A percentile compares a stretch with the other conserved stretches of the same genome.
These are phyloP conservation scores for Kryphioiulus occultus DNA, from an alignment of 2,888 invertebrate species.

Conservation along the genomic window DNA sequence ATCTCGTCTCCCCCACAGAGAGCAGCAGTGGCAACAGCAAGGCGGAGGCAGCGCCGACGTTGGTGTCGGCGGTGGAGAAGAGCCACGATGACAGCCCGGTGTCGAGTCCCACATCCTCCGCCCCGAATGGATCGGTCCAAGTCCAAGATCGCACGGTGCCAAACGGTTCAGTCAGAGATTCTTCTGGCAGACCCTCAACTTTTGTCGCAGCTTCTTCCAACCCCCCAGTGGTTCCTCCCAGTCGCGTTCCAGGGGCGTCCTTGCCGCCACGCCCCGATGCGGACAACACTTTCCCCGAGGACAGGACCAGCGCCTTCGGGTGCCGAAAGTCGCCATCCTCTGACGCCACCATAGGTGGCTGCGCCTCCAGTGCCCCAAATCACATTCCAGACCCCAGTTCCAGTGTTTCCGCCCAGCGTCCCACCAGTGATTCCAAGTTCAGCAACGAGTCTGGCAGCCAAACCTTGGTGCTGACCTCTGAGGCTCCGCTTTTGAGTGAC, in stretches of 20 bases:
- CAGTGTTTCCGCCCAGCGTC: constrained; percentile 7
- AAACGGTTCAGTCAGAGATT: not conserved
- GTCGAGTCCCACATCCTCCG: constrained; percentile 19
- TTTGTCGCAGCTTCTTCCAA: not conserved
- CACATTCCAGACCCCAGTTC: constrained; percentile 8
- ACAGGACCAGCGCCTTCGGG: not conserved
- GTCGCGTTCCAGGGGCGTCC: not conserved
- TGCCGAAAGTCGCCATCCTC: not conserved
- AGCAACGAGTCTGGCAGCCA: not conserved
- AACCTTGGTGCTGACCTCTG: not conserved
- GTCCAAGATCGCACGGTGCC: not conserved
- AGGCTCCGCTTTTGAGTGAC: not conserved
- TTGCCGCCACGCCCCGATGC: constrained; percentile 7
- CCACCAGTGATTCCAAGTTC: not conserved
- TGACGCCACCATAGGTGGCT: constrained; percentile 11
- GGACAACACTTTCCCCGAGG: not conserved
- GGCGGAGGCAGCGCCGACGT: not conserved
- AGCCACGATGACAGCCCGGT: not conserved
- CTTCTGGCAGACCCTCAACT: not conserved
- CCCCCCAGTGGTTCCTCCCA: constrained; percentile 19
- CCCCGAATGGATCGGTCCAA: not conserved
- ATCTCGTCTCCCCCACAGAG: not conserved
- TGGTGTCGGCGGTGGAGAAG: constrained; percentile 7
- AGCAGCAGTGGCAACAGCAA: not conserved
- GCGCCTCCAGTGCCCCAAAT: not conserved